Conservation (phyloP, 2,888 invertebrate genomes). For the Acrobasis suavella region DNA sequence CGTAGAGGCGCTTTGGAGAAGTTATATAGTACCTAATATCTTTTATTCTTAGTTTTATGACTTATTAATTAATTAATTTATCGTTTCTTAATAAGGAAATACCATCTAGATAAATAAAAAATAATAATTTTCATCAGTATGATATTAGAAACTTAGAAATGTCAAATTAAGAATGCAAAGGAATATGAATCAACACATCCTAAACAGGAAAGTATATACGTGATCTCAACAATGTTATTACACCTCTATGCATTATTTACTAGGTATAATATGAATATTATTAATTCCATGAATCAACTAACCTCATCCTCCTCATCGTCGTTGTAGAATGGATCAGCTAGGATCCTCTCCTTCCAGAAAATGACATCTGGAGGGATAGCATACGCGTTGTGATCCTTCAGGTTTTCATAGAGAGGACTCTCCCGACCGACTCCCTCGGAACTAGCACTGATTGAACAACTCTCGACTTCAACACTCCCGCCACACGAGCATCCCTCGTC, state of each 20-base stretch:
- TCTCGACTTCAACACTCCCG: slow-evolving; percentile 76
- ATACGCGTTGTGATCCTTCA: slow-evolving; percentile 74
- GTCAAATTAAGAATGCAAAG: not conserved
- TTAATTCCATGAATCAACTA: slow-evolving; percentile 37
- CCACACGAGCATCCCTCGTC: slow-evolving; percentile 75
- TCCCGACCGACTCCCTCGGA: slow-evolving; percentile 69
- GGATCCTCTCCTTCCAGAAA: slow-evolving; percentile 77
- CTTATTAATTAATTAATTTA: too few species aligned
- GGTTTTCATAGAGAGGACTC: slow-evolving; percentile 73
- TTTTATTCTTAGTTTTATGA: too few species aligned
- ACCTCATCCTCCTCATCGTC: slow-evolving; percentile 83
- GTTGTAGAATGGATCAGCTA: slow-evolving; percentile 70
- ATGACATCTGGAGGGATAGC: slow-evolving; percentile 77
- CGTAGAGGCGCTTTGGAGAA: too few species aligned
- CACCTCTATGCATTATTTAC: slow-evolving; percentile 1
- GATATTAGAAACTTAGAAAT: too few species aligned
- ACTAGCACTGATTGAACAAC: slow-evolving; percentile 73
- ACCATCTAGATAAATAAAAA: too few species aligned
- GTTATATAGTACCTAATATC: too few species aligned
- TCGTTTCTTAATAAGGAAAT: too few species aligned
- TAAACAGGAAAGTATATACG: not conserved
- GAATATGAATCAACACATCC: slow-evolving; percentile 2
- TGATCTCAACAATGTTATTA: not conserved
- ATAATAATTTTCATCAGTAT: too few species aligned
- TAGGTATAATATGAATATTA: not conserved